Evolutionary conservation across 2,797 vertebrate genomes (phyloP), one percentile per base, ranked within the genome.

Genomic region (Hydrocynus forskahlii): DNA sequence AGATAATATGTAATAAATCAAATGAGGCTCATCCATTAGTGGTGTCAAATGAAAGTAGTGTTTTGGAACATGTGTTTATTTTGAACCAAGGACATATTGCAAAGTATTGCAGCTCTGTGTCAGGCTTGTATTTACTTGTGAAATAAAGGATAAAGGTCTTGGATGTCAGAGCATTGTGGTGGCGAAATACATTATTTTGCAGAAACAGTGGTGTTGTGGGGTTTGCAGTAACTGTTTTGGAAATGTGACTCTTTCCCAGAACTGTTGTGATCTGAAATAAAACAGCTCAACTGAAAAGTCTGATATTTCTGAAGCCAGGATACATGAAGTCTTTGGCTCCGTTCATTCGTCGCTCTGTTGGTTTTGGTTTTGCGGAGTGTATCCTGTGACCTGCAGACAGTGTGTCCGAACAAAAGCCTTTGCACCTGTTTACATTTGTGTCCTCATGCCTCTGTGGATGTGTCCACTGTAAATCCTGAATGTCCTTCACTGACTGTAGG

Each of bases 361-460:
- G 78, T 38, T 82, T 19, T 50, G 55, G 59, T 75, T 75, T 77
- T 8, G 40, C 13, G 25, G 21, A 64, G 19, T 54, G 48, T 81
- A 66, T 57, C 75, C 57, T 29, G 38, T 83, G 21, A 54, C 57
- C 45, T 64, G 68, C 55, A 84, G 43, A 68, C 25, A 64, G 73
- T 38, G 52, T 70, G 75, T 75, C n/a, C 75, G 66, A 79, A 81
- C 64, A 70, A 67, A 64, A 62, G 54, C 75, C 76, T 80, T 85
- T 79, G 81, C 63, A 86, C 79, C 80, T 78, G 84, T 90, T 91
- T 89, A 89, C 86, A 87, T 87, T 87, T 79, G 71, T 72, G 52
- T 88, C 38, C 57, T 84, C 60, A 88, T 85, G 81, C 84, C 76
- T 84, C 86, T 14, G 70, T 69, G 70, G 60, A 83, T 43, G 60